phyloP scores from a whole-genome alignment of 1,140 invertebrate genomes.

The Pectinophora gossypiella region DNA sequence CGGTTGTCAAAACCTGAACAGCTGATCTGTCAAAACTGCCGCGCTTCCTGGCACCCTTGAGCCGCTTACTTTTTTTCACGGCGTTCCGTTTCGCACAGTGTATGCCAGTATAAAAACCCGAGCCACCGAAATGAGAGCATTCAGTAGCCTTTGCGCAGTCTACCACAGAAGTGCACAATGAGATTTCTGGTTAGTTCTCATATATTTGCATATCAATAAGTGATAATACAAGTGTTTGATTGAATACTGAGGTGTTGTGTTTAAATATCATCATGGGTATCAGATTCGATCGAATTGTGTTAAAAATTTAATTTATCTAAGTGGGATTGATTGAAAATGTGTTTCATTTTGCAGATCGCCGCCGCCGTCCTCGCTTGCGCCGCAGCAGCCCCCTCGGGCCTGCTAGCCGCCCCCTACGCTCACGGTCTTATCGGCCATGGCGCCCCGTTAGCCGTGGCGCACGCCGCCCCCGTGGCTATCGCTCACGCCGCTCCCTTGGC shows the following conservation, averaged over 20 bases:
- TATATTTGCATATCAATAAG: no score
- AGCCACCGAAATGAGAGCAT: conserved; percentile 57
- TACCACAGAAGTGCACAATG: conserved; percentile 72
- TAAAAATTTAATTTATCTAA: no score
- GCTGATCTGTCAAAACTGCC: conserved; percentile 34
- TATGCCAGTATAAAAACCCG: conserved; percentile 55
- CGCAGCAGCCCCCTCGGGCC: conserved; percentile 57
- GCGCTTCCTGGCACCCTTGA: conserved; percentile 63
- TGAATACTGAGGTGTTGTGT: no score
- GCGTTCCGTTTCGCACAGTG: conserved; percentile 56
- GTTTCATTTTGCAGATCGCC: conserved; percentile 53
- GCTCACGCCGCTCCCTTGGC: conserved; percentile 35
- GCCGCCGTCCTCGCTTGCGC: conserved; percentile 66
- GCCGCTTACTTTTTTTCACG: conserved; percentile 72
- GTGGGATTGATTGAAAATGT: conserved; percentile 1
- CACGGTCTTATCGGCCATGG: conserved; percentile 38
- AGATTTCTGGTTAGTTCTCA: conserved; percentile 70
- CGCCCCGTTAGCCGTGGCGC: conserved; percentile 31
- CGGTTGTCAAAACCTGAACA: conserved; percentile 24
- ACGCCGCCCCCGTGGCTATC: conserved; percentile 37
- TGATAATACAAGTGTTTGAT: no score
- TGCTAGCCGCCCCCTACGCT: conserved; percentile 51
- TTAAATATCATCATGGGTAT: no score
- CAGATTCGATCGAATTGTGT: no score
- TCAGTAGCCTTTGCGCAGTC: conserved; percentile 73